Base-by-base conservation (phyloP, 2,113 vertebrate species). In the Blennius ocellaris region DNA sequence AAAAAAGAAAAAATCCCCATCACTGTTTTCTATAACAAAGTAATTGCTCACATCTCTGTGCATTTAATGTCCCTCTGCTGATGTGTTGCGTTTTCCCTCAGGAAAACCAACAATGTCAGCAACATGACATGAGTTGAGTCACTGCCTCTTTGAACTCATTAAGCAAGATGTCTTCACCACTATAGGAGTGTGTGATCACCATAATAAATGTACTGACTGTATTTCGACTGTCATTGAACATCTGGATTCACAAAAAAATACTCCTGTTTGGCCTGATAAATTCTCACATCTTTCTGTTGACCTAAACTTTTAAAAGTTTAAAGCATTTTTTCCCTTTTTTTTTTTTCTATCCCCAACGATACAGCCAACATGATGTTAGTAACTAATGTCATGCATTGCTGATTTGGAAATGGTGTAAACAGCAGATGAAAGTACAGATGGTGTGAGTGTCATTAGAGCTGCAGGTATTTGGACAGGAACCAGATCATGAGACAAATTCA, bases 1-100 rank as follows among this genome's bases (percentile, higher is more conserved):
- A 80, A 83, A 77, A 75, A 87, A 85, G 78, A 83, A 77, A 75
- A 87, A 83, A 79, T 55, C 21, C 5, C 72, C 38, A 54, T 77
- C 39, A 63, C 82, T 88, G 86, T 83, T 86, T 84, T 78, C 40
- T 57, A 1, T 73, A 83, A 47, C 38, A 40, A 40, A 70, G 53
- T 76, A 79, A 88, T 69, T 78, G 71, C 78, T 67, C 82, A 56
- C 37, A 63, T 83, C 76, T 55, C 53, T 5, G 8, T 55, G 38
- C 65, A 54, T 67, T 76, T 78, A 70, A 76, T 76, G 67, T 78
- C 14, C 50, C 69, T 62, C 38, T 57, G 64, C 66, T 44, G 58
- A 62, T 68, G 41, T 64, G 38, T 78, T 63, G 70, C 51, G 53
- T 21, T 62, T 69, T 50, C 60, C 62, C 82, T 61, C 36, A 57